phyloP scores from a whole-genome alignment of 2,888 invertebrate species.

The Drosophila niveifrons region DNA sequence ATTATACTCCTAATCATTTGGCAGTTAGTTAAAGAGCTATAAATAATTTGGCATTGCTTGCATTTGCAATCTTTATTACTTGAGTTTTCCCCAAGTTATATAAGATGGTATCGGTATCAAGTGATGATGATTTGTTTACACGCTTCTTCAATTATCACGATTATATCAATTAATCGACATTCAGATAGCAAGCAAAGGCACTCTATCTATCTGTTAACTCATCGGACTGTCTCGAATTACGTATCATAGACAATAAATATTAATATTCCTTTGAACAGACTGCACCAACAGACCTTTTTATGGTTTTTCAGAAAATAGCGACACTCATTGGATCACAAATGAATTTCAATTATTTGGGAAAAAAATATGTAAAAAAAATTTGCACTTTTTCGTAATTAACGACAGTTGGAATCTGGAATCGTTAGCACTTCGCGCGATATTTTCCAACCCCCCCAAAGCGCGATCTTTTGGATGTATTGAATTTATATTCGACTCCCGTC shows the following conservation, averaged over 20 bases:
- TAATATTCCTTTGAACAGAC: not conserved
- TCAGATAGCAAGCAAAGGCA: not conserved
- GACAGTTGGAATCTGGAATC: conserved; percentile 13
- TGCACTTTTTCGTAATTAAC: conserved; percentile 17
- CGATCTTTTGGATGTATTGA: not conserved
- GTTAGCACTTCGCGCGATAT: conserved; percentile 3
- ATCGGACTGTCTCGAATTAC: conserved; percentile 4
- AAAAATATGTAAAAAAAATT: not conserved
- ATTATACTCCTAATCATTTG: conserved; percentile 23
- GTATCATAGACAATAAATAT: not conserved
- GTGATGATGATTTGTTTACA: conserved; percentile 2
- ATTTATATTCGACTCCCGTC: conserved; percentile 2
- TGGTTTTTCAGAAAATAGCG: not conserved
- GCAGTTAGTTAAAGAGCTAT: conserved; percentile 8
- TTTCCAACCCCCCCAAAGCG: not conserved
- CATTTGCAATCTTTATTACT: conserved; percentile 1
- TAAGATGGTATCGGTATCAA: not conserved
- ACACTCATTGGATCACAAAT: not conserved
- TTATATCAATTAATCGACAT: conserved; percentile 6
- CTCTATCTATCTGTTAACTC: not conserved
- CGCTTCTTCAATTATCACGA: conserved; percentile 15
- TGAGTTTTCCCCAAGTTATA: conserved; percentile 7
- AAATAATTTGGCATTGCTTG: conserved; percentile 11
- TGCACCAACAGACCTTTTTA: not conserved
- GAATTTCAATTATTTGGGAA: not conserved